Base-by-base conservation (phyloP, 2,888 invertebrate genomes). In the Ormyrus labotus region DNA sequence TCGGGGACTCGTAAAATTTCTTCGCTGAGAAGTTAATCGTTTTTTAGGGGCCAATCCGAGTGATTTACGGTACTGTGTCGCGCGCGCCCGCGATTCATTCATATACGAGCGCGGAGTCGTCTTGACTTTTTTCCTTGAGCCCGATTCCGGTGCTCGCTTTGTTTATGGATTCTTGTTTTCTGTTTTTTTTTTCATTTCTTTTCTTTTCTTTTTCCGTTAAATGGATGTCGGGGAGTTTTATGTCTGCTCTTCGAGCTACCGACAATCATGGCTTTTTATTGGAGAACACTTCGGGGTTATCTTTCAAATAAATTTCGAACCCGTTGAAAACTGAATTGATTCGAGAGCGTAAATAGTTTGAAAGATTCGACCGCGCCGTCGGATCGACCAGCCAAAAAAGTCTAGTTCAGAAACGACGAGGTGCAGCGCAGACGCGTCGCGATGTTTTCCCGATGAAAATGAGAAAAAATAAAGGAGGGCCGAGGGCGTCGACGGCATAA, bases 1-100 rank as follows among this genome's bases (percentile, higher is more conserved):
- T 71, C 70, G 70, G 80, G 71, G 80, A 77, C 80, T 80, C 80
- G 68, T 80, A 80, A 80, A 80, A 80, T 77, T 72, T 72, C 80
- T 80, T 76, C 76, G 60, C 72, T 63, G 67, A 72, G 74, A 70
- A 75, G 76, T 80, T 80, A 80, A 80, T 80, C 80, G 80, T 72
- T 80, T 80, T 80, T 80, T 72, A 70, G 64, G 65, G 72, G 76
- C 76, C 68, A 71, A 80, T 76, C 71, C 75, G 51, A 76, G 63
- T 76, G 80, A 80, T 80, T 80, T 80, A 80, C 72, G 47, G 68
- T 11, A 7, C n/a, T 47, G 50, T 61, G 77, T 58, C 19, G 57
- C 45, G 70, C 45, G 70, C 11, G 48, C 50, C 55, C 76, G 55
- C 55, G 13, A 57, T 60, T 34, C 11, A n/a, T 64, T 47, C 57